phyloP scores from a whole-genome alignment of 2,797 vertebrate genomes.

The Sus cebifrons region DNA sequence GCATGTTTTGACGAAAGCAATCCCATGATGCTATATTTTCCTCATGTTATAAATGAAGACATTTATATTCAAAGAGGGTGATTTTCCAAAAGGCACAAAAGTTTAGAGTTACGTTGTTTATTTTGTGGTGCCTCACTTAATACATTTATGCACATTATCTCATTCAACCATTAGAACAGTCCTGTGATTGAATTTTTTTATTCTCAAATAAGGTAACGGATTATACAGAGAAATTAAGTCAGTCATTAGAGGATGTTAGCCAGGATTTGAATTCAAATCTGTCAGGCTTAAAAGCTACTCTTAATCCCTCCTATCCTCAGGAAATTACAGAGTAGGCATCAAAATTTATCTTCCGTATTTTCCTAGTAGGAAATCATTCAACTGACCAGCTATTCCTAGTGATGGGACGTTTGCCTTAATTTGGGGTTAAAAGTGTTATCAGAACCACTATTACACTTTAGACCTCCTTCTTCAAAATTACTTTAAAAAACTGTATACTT shows the following conservation, averaged over 20 bases:
- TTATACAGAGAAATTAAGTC: not conserved
- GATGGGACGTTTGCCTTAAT: not conserved
- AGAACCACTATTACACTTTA: not conserved
- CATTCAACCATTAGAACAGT: slow-evolving; percentile 20
- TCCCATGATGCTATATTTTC: not conserved
- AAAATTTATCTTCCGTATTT: slow-evolving; percentile 19
- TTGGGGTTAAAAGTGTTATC: not conserved
- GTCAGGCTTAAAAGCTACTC: not conserved
- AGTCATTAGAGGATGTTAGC: not conserved
- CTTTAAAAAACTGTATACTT: not conserved
- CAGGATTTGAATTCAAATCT: not conserved
- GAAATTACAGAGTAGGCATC: not conserved
- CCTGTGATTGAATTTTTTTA: not conserved
- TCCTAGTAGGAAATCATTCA: not conserved
- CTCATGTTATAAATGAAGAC: not conserved
- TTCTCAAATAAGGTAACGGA: not conserved
- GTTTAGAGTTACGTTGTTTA: not conserved
- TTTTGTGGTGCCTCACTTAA: not conserved
- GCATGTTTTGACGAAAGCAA: not conserved
- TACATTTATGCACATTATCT: not conserved
- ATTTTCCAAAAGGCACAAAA: not conserved
- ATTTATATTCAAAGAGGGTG: not conserved
- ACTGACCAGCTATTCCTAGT: not conserved
- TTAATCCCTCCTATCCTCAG: not conserved
- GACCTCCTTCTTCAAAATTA: not conserved